Percentiles rank a stretch among this genome's conserved stretches.
phyloP scores from a whole-genome alignment of 1,140 invertebrate species.

The Drosophila sucinea region DNA sequence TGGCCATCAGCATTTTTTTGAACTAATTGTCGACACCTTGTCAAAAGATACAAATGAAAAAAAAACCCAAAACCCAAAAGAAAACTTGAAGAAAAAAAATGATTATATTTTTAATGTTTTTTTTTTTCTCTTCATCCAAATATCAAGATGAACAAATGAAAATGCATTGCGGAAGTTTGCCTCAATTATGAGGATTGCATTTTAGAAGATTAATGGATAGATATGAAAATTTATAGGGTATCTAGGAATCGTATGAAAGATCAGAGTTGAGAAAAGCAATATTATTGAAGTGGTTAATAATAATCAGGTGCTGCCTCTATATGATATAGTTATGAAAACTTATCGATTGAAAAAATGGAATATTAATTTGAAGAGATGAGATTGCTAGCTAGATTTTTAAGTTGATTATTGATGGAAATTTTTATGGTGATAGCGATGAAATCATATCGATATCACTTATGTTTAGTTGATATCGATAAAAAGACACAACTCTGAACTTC shows the following conservation, averaged over 20 bases:
- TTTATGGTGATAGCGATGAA: too few species aligned
- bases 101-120: neutral
- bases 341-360: too few species aligned
- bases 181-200: conserved; percentile 13
- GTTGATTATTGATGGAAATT: too few species aligned
- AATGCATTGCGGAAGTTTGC: conserved; percentile 13
- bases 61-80: neutral
- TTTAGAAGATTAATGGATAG: conserved; percentile 9
- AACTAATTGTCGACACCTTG: conserved; percentile 40
- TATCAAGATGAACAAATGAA: neutral
- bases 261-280: too few species aligned
- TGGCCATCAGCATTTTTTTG: conserved; percentile 31
- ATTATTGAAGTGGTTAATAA: too few species aligned
- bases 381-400: too few species aligned
- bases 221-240: neutral
- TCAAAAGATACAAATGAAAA: neutral
- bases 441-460: too few species aligned
- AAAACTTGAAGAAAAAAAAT: conserved; percentile 3
- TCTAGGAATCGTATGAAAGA: neutral
- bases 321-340: too few species aligned
- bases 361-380: too few species aligned
- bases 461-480: too few species aligned
- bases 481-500: too few species aligned
- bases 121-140: neutral
- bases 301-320: too few species aligned